Evolutionary conservation across 2,797 vertebrate genomes (phyloP).

Genomic region (Phrynocephalus vlangalii): DNA sequence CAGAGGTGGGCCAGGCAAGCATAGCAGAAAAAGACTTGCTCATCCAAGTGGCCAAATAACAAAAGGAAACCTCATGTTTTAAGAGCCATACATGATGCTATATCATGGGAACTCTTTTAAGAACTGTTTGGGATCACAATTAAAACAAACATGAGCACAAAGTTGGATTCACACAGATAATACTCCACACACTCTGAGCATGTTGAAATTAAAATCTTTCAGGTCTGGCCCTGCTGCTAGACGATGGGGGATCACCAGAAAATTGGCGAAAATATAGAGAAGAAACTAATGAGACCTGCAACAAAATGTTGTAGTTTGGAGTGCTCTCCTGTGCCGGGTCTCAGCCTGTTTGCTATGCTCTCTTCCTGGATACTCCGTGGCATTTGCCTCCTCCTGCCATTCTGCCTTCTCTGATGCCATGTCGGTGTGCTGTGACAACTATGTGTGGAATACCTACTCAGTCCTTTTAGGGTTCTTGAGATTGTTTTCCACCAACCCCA

Average conservation of each 20-base stretch:
- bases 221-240: not conserved
- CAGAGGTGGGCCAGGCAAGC: no score
- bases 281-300: not conserved
- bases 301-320: not conserved
- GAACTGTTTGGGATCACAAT: no score
- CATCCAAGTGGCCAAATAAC: no score
- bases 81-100: no score
- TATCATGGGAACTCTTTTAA: no score
- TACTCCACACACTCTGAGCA: not conserved
- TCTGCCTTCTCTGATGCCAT: not conserved
- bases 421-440: not conserved
- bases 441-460: no score
- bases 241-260: not conserved
- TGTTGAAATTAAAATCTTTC: not conserved
- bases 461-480: not conserved
- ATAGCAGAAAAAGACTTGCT: no score
- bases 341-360: not conserved
- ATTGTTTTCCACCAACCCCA: no score
- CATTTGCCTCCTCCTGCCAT: not conserved
- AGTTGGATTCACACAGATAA: no score
- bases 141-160: no score
- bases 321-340: not conserved
- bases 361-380: not conserved
- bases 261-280: no score
- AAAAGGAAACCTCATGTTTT: no score